Evolutionary conservation across 2,113 vertebrate species (phyloP).

Genomic region (Xiphophorus hellerii): DNA sequence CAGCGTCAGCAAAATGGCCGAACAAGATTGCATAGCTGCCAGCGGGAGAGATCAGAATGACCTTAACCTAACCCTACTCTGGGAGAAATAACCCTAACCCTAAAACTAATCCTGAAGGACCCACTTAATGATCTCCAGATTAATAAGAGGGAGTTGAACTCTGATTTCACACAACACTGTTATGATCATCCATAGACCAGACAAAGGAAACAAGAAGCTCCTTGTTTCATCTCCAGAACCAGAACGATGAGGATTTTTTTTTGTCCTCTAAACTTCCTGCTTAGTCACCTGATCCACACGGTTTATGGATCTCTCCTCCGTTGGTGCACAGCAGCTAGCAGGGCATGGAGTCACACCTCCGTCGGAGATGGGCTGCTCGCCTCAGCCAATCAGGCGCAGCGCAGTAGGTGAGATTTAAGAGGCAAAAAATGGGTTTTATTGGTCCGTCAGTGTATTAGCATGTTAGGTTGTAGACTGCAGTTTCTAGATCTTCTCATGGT

Average conservation of each 20-base stretch:
- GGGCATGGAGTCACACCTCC: constrained; percentile 6
- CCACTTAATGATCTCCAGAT: background rate
- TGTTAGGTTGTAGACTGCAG: constrained; percentile 7
- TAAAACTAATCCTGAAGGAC: background rate
- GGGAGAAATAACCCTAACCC: too few relatives aligned
- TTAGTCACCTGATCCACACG: constrained; percentile 50
- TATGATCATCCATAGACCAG: background rate
- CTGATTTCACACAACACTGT: too few relatives aligned
- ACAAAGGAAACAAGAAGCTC: background rate
- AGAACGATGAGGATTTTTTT: background rate
- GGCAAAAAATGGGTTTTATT: constrained; percentile 1
- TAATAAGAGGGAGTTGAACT: too few relatives aligned
- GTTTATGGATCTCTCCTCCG: constrained; percentile 41
- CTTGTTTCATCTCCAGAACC: constrained; percentile 1
- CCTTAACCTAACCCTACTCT: background rate
- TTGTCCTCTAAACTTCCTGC: constrained; percentile 17
- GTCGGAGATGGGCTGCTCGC: background rate
- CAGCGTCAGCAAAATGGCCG: constrained; percentile 65
- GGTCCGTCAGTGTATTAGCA: constrained; percentile 24
- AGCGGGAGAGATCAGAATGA: constrained; percentile 1
- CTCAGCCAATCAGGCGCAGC: constrained; percentile 28
- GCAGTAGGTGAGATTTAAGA: constrained; percentile 3
- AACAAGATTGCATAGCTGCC: constrained; percentile 4
- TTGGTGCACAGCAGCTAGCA: constrained; percentile 11
- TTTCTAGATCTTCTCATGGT: constrained; percentile 14